Conservation (phyloP, 2,888 invertebrate species). For the Drosophila koepferae region DNA sequence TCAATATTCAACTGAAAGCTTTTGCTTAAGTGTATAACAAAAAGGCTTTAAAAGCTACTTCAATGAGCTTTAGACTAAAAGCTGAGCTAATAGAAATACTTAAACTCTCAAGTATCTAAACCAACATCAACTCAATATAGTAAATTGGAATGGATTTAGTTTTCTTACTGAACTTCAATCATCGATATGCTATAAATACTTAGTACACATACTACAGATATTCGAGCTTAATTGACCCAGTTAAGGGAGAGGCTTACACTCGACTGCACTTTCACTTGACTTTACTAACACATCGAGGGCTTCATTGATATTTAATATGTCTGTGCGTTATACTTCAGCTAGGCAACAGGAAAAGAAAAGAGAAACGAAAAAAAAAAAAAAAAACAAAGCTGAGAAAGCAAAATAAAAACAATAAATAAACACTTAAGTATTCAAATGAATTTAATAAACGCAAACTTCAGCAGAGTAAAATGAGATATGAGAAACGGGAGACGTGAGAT, state of each 20-base stretch:
- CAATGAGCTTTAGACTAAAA: too few species aligned
- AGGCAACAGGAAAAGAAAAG: neutral
- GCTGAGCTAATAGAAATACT: too few species aligned
- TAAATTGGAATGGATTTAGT: neutral
- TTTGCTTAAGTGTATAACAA: too few species aligned
- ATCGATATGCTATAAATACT: conserved; percentile 6
- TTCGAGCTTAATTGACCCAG: conserved; percentile 6
- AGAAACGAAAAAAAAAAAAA: neutral
- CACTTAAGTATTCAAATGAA: conserved; percentile 26
- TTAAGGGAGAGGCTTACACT: neutral
- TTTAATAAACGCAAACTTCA: conserved; percentile 26
- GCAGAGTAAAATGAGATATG: neutral
- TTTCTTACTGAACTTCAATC: neutral
- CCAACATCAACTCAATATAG: too few species aligned
- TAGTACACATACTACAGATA: neutral
- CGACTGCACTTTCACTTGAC: conserved; percentile 8
- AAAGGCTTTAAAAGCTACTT: too few species aligned
- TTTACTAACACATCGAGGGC: neutral
- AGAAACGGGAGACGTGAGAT: neutral
- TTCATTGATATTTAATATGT: conserved; percentile 8
- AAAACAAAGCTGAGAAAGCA: neutral
- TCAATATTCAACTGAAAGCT: too few species aligned
- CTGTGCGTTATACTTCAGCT: conserved; percentile 5
- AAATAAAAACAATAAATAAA: conserved; percentile 22
- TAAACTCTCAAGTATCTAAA: neutral